These are phyloP conservation scores for Cryptoblepharus egeriae DNA, from an alignment of 2,797 vertebrate genomes.

Conservation along the genomic window DNA sequence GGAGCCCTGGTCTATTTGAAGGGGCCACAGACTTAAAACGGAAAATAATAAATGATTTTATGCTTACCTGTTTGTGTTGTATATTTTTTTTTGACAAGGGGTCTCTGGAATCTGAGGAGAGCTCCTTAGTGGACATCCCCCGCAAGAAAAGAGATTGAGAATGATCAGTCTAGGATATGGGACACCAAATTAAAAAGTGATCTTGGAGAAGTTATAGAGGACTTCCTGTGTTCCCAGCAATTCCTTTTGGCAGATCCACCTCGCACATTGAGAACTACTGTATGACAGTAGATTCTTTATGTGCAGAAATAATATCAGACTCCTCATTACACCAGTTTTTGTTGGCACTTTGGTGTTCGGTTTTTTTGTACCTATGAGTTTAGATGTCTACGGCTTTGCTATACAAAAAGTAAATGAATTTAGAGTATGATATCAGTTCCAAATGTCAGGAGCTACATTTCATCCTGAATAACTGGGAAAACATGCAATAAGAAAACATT, in stretches of 20 bases:
- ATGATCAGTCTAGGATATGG: too few species aligned
- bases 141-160: too few species aligned
- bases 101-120: too few species aligned
- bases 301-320: neutral
- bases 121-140: too few species aligned
- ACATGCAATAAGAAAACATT: too few species aligned
- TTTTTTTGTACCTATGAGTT: slow-evolving; percentile 1
- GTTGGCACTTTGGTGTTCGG: neutral
- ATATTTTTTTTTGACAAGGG: too few species aligned
- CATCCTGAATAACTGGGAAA: slow-evolving; percentile 32
- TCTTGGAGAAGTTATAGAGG: neutral
- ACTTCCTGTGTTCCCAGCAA: neutral
- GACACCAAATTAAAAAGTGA: neutral
- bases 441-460: slow-evolving; percentile 8
- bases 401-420: neutral
- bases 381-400: neutral
- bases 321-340: slow-evolving; percentile 6
- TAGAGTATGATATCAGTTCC: slow-evolving; percentile 14
- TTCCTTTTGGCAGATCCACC: neutral
- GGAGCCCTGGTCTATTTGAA: too few species aligned
- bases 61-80: too few species aligned
- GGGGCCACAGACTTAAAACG: too few species aligned
- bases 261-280: neutral
- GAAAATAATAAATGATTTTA: too few species aligned
- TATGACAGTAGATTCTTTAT: neutral